phyloP scores from a whole-genome alignment of 1,140 invertebrate species.

The Cydia splendana region DNA sequence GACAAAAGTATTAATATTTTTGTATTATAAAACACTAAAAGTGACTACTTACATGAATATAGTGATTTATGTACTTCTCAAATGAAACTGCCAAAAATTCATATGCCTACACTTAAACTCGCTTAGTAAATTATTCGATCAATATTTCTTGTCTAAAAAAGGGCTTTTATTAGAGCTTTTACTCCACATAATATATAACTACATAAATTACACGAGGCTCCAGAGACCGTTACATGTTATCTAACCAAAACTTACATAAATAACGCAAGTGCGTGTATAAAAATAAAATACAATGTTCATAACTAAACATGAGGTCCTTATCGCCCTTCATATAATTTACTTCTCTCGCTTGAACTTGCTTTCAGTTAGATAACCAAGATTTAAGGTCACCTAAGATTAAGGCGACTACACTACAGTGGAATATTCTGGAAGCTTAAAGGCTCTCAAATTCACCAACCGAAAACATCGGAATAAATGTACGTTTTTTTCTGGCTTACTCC shows the following conservation, averaged over 20 bases:
- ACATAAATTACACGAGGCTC: background rate
- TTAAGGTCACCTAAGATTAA: conserved; percentile 7
- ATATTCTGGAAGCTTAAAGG: background rate
- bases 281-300: background rate
- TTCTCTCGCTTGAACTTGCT: conserved; percentile 3
- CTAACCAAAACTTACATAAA: background rate
- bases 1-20: too few species aligned
- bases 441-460: background rate
- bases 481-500: too few species aligned
- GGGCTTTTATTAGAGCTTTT: too few species aligned
- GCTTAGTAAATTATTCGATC: too few species aligned
- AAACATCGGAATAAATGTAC: background rate
- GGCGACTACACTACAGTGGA: background rate
- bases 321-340: background rate
- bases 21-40: too few species aligned
- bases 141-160: too few species aligned
- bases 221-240: background rate
- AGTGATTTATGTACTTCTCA: too few species aligned
- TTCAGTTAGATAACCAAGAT: conserved; percentile 29
- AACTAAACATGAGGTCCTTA: background rate
- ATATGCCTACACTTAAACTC: too few species aligned
- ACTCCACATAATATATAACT: too few species aligned
- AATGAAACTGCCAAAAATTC: too few species aligned
- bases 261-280: background rate
- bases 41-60: too few species aligned